Percentiles rank a stretch among this genome's conserved stretches.
phyloP scores from a whole-genome alignment of 2,797 vertebrate genomes.

The Tokudaia muenninki region DNA sequence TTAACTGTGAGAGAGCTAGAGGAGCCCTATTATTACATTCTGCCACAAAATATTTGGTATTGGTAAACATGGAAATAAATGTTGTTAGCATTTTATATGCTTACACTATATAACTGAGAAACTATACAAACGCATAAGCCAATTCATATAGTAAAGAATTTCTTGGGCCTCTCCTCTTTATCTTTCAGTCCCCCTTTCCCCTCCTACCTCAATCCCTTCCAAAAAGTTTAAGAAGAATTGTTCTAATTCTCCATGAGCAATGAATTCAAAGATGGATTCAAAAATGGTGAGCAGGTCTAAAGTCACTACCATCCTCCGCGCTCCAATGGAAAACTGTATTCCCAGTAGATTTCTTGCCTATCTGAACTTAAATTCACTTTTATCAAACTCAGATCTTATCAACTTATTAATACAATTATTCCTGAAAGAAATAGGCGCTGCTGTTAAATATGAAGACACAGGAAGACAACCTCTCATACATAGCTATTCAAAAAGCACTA shows the following conservation, averaged over 20 bases:
- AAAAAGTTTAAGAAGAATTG: constrained; percentile 47
- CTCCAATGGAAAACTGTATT: constrained; percentile 16
- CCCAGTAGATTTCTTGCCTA: constrained; percentile 16
- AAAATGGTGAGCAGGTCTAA: constrained; percentile 22
- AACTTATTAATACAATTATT: constrained; percentile 6
- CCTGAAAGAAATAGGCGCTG: constrained; percentile 25
- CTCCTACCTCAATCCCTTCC: neutral
- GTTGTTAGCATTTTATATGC: constrained; percentile 47
- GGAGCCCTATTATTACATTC: constrained; percentile 66
- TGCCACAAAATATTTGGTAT: constrained; percentile 68
- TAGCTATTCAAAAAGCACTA: neutral
- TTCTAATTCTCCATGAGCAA: constrained; percentile 44
- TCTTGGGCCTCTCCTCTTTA: neutral
- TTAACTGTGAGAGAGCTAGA: constrained; percentile 19
- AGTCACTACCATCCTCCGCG: neutral
- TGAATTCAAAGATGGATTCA: neutral
- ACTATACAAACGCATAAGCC: constrained; percentile 24
- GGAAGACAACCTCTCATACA: neutral
- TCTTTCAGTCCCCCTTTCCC: neutral
- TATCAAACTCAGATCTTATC: constrained; percentile 49
- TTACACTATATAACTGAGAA: constrained; percentile 50
- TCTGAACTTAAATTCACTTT: constrained; percentile 48
- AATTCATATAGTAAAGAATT: constrained; percentile 40
- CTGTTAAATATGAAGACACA: constrained; percentile 14
- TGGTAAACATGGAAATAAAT: constrained; percentile 73